Base-by-base conservation (phyloP, 2,113 vertebrate species). In the Cnemophilus loriae region DNA sequence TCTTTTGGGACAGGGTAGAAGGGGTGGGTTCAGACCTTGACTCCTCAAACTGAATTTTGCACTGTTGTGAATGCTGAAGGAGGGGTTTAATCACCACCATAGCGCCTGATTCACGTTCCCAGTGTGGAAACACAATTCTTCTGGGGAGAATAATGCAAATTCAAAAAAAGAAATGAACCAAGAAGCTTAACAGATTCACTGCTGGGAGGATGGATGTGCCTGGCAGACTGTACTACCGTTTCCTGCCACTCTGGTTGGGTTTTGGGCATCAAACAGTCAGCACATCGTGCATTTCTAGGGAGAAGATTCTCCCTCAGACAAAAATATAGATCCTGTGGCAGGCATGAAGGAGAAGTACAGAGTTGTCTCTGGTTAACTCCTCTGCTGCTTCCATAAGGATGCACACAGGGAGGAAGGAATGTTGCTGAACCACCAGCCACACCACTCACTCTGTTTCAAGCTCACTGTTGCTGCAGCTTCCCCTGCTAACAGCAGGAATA, bases 91-190 rank as follows among this genome's bases (percentile, higher is more conserved):
- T 46, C 37, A 11, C n/a, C n/a, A 32, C 44, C n/a, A 33, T 0
- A 68, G 26, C 5, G 8, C 11, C 49, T 7, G 1, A 74, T 26
- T 52, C 32, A 28, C 17, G 1, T 16, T 27, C 5, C 11, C 17
- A 5, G 10, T 13, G 49, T 42, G 44, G 56, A 87, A 91, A 77
- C 23, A 70, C 9, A 61, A 0, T 37, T 77, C 10, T 27, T 60
- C 12, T 11, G 13, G 7, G 8, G 8, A 82, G 49, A 63, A 49
- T 13, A 42, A 59, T 39, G 6, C 11, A 22, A 74, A 18, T 55
- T 56, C 2, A 24, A 30, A 37, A 39, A 60, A 67, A n/a, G 1
- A 65, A 52, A 28, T 1, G 0, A 28, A 53, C 2, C 2, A 46
- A 70, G 55, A 41, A 84, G 23, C 14, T 49, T 70, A 41, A 83